These are phyloP conservation scores for Apocheima hispidaria DNA, from an alignment of 2,888 invertebrate genomes.

Conservation along the genomic window DNA sequence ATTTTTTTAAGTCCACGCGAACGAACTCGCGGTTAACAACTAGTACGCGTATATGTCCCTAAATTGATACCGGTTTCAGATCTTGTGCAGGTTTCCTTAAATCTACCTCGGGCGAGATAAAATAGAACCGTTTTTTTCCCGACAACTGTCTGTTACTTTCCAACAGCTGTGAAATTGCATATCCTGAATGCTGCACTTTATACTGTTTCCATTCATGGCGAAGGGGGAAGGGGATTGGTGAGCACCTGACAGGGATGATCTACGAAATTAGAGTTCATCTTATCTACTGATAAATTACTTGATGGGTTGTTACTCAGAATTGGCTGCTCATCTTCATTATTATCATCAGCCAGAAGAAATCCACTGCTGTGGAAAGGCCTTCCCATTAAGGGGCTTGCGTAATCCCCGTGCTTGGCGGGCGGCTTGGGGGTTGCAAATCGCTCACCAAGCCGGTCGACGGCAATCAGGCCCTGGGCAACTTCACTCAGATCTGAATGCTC, in stretches of 20 bases:
- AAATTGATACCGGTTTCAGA: neutral
- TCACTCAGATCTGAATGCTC: too few species aligned
- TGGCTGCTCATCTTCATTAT: neutral
- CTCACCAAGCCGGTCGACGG: too few species aligned
- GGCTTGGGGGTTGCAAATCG: too few species aligned
- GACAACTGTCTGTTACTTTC: constrained; percentile 60
- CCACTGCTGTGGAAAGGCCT: too few species aligned
- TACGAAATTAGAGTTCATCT: neutral
- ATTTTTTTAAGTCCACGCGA: too few species aligned
- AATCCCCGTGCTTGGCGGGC: too few species aligned
- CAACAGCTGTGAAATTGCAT: constrained; percentile 76
- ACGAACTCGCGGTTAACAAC: too few species aligned
- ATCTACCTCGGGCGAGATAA: constrained; percentile 13
- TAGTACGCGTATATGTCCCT: neutral
- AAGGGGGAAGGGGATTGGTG: constrained; percentile 31
- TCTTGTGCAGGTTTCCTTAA: neutral
- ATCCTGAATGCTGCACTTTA: constrained; percentile 59
- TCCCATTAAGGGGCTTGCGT: neutral
- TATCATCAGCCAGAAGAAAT: too few species aligned
- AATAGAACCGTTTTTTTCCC: constrained; percentile 37
- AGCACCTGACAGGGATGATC: neutral
- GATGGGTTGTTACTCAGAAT: neutral
- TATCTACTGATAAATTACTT: too few species aligned
- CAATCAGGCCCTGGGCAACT: too few species aligned
- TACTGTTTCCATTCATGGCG: constrained; percentile 49